Base-by-base conservation (phyloP, 2,113 vertebrate species). In the Uropsilus gracilis region DNA sequence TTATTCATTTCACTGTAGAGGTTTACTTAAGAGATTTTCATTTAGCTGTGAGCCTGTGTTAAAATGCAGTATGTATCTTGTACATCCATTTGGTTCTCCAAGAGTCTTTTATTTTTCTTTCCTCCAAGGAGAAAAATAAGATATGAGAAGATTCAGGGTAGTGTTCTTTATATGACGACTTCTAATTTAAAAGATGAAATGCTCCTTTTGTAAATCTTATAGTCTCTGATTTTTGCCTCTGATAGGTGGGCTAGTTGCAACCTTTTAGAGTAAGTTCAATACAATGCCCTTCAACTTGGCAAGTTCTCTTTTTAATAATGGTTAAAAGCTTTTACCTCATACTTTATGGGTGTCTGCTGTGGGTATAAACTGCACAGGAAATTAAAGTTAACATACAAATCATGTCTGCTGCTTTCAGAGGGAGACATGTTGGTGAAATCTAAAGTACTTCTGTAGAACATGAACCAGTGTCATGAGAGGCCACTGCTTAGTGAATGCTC, bases 361-460 rank as follows among this genome's bases (percentile, higher is more conserved):
- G 94, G 90, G 95, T 24, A 94, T 68, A 94, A 96, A 93, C 83
- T 8, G 93, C 95, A 97, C 98, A 98, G 98, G 98, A 98, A 98
- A 98, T 98, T 93, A 96, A 97, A 98, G 75, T 96, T 94, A 95
- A 96, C 80, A 81, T 78, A 98, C 94, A 98, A 96, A 97, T 97
- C 96, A 96, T 3, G 68, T 77, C 89, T 89, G 95, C 95, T 96
- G 95, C 97, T 95, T 96, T 97, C 97, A 98, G 91, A 95, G 94
- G 0, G 0, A 91, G 83, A 91, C 96, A 80, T 7, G 37, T 96
- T 95, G 84, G 92, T 78, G 89, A 96, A 96, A 97, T 30, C 85
- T 32, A 18, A 96, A 97, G 97, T 97, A 96, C 94, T 97, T 94
- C 82, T 88, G 95, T 48, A 59, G 71, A 92, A 82, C 88, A 90